These are phyloP conservation scores for Leptosomus discolor DNA, from an alignment of 2,113 vertebrate genomes.

Conservation along the genomic window DNA sequence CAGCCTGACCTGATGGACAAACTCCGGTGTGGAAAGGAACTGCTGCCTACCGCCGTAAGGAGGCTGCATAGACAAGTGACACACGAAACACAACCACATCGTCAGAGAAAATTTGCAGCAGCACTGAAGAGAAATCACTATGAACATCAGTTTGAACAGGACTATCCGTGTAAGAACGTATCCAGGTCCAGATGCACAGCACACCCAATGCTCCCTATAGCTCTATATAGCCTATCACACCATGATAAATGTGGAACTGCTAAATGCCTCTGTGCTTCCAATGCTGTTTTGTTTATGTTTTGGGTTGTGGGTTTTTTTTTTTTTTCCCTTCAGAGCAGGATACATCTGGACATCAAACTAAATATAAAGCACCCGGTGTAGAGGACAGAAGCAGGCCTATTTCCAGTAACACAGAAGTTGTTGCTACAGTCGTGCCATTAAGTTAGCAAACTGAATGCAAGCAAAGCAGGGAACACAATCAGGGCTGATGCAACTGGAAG, in stretches of 20 bases:
- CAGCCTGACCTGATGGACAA: background rate
- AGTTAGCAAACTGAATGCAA: background rate
- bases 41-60: background rate
- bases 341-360: background rate
- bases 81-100: background rate
- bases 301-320: background rate
- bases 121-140: background rate
- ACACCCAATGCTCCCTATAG: background rate
- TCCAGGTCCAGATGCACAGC: background rate
- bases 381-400: background rate
- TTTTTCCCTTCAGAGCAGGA: background rate
- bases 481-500: constrained; percentile 18
- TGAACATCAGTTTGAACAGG: background rate
- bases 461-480: background rate
- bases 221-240: background rate
- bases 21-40: rapidly evolving
- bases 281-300: background rate
- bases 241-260: rapidly evolving
- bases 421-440: background rate
- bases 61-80: background rate
- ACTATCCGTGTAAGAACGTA: background rate
- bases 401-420: background rate
- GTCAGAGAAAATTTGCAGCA: background rate
- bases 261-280: background rate
- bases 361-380: background rate